Evolutionary conservation across 2,113 vertebrate species (phyloP).

Genomic region (Turnix velox): DNA sequence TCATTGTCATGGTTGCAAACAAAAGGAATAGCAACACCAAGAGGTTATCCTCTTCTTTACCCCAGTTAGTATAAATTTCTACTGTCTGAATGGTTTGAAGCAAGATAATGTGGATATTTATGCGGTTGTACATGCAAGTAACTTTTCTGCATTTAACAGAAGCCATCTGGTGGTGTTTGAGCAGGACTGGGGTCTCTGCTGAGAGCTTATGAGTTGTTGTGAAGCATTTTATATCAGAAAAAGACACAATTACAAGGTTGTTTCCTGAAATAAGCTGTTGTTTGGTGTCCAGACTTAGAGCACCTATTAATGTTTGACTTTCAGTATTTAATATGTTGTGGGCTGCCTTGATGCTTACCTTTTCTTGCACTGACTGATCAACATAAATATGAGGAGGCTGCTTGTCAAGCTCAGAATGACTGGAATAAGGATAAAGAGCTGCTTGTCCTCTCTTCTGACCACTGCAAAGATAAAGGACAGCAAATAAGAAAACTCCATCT

Average conservation of each 20-base stretch:
- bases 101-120: background rate
- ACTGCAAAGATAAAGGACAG: slow-evolving; percentile 13
- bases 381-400: slow-evolving; percentile 5
- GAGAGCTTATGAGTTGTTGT: background rate
- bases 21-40: background rate
- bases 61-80: background rate
- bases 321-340: background rate
- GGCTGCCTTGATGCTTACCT: slow-evolving; percentile 13
- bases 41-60: background rate
- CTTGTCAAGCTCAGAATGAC: slow-evolving; percentile 20
- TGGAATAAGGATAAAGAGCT: slow-evolving; percentile 34
- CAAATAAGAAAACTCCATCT: background rate
- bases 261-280: background rate
- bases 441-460: slow-evolving; percentile 3
- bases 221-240: background rate
- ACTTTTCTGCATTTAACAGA: background rate
- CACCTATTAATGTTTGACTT: background rate
- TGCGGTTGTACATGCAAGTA: background rate
- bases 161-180: background rate
- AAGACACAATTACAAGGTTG: background rate
- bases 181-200: background rate
- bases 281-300: background rate
- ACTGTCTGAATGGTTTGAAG: background rate
- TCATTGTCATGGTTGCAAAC: background rate
- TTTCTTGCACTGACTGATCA: slow-evolving; percentile 40